These are phyloP conservation scores for Motacilla alba DNA, from an alignment of 2,113 vertebrate genomes.

Conservation along the genomic window DNA sequence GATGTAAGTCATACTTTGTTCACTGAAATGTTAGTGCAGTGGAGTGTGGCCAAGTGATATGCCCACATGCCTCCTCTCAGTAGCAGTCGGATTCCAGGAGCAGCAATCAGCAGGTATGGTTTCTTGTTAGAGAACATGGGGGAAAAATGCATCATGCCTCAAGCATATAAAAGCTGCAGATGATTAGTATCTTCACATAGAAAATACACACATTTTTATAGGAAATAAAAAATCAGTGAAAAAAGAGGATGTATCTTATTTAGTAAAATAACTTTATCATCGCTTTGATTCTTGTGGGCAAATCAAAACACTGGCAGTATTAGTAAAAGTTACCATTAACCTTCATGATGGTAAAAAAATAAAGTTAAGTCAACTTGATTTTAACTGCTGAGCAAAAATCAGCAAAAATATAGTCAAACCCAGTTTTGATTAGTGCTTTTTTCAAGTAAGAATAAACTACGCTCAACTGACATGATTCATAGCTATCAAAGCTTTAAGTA, in stretches of 20 bases:
- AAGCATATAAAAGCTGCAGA: background rate
- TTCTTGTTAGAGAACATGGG: background rate
- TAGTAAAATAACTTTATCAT: background rate
- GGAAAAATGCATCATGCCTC: background rate
- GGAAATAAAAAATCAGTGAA: background rate
- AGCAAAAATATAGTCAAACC: background rate
- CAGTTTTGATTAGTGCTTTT: background rate
- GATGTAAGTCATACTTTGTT: background rate
- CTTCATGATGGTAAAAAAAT: background rate
- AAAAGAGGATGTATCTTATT: background rate
- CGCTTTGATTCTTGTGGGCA: background rate
- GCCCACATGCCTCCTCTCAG: background rate
- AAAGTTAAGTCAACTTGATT: background rate
- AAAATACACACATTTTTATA: background rate
- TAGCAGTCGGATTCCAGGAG: background rate
- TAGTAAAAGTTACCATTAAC: background rate
- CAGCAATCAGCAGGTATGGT: background rate
- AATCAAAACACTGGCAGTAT: background rate
- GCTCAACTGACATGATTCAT: background rate
- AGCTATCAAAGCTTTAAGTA: background rate
- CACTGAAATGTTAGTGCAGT: background rate
- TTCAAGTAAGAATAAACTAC: background rate
- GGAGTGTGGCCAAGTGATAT: background rate
- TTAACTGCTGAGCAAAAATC: background rate
- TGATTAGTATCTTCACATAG: background rate